A percentile compares a stretch with the other conserved stretches of the same genome.
phyloP scores from a whole-genome alignment of 2,113 vertebrate species.

The Psophia crepitans region DNA sequence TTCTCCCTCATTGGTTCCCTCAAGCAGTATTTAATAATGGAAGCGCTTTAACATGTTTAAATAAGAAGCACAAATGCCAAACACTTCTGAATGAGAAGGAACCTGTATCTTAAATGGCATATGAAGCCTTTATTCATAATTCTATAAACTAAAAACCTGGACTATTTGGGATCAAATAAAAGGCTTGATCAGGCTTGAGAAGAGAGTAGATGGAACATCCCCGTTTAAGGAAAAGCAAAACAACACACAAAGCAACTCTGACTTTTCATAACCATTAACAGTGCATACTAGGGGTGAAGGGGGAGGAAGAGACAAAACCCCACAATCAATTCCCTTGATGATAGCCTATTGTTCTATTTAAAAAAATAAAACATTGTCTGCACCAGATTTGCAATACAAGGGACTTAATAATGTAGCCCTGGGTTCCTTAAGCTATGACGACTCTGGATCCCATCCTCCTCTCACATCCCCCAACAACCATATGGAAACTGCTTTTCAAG shows the following conservation, averaged over 20 bases:
- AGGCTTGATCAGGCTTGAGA: conserved; percentile 44
- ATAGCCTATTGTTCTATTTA: not conserved
- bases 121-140: conserved; percentile 19
- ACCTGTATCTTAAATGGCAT: conserved; percentile 13
- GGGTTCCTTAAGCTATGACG: not conserved
- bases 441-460: not conserved
- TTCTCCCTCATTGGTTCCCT: conserved; percentile 51
- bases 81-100: conserved; percentile 49
- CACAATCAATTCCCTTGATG: not conserved
- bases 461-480: not conserved
- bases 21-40: conserved; percentile 67
- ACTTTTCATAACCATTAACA: not conserved
- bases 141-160: conserved; percentile 2
- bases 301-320: not conserved
- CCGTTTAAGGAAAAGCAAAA: not conserved
- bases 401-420: not conserved
- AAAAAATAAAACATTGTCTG: not conserved
- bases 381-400: not conserved
- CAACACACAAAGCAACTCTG: not conserved
- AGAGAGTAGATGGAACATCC: not conserved
- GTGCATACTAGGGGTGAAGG: not conserved
- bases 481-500: not conserved
- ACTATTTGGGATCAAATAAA: conserved; percentile 14
- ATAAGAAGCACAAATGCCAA: conserved; percentile 61
- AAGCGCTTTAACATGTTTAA: conserved; percentile 66